Evolutionary conservation across 2,113 vertebrate genomes (phyloP).

Genomic region (Apus apus): DNA sequence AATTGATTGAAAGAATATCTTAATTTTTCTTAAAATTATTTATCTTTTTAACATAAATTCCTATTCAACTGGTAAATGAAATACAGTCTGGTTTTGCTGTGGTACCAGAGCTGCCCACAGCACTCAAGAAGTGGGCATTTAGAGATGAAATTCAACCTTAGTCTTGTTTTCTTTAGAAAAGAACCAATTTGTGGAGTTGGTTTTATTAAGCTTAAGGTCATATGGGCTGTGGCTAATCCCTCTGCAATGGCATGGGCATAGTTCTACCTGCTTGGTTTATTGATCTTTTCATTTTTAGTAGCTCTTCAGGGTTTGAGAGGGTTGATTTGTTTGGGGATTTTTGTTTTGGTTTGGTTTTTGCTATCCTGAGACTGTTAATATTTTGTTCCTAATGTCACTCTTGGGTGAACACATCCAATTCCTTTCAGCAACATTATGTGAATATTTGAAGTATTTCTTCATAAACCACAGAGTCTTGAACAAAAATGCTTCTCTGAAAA

Average conservation of each 20-base stretch:
- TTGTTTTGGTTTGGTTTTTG: neutral
- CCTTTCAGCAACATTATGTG: neutral
- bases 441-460: neutral
- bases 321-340: neutral
- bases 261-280: neutral
- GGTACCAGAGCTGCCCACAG: neutral
- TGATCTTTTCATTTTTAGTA: neutral
- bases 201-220: neutral
- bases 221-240: neutral
- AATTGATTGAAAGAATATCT: neutral
- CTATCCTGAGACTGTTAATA: neutral
- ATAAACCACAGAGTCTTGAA: neutral
- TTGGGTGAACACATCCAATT: neutral
- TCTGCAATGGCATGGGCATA: neutral
- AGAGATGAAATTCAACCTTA: neutral
- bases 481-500: neutral
- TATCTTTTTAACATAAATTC: neutral
- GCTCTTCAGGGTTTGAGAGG: neutral
- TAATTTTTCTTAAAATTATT: neutral
- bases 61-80: neutral
- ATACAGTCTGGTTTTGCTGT: neutral
- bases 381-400: neutral
- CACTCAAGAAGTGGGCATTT: neutral
- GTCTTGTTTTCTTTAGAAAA: neutral
- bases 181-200: neutral